Percentiles rank a stretch among this genome's conserved stretches.
phyloP scores from a whole-genome alignment of 2,888 invertebrate genomes.

The Eupithecia exiguata region DNA sequence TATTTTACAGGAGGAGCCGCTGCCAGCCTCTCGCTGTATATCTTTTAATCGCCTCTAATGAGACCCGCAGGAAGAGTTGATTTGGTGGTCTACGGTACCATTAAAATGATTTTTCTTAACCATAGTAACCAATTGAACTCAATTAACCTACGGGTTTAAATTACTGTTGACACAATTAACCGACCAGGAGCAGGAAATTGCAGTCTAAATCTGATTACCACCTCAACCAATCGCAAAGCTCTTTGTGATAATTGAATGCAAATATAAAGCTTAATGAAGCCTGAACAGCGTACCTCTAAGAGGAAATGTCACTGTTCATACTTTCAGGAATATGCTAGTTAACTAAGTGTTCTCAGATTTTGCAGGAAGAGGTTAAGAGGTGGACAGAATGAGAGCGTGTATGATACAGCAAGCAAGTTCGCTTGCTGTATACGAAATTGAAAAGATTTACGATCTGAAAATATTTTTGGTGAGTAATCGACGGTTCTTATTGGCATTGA shows the following conservation, averaged over 20 bases:
- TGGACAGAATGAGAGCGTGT: slow-evolving; percentile 29
- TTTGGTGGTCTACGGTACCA: no score
- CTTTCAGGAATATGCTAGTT: slow-evolving; percentile 43
- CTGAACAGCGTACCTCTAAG: slow-evolving; percentile 3
- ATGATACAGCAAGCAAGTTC: slow-evolving; percentile 27
- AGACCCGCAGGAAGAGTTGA: no score
- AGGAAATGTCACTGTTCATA: slow-evolving; percentile 40
- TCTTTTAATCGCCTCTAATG: no score
- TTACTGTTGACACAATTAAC: background rate
- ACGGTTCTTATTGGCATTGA: no score
- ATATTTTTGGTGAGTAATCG: no score
- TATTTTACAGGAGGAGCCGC: no score
- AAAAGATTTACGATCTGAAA: background rate
- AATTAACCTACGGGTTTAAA: background rate
- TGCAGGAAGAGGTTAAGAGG: slow-evolving; percentile 37
- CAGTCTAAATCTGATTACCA: slow-evolving; percentile 5
- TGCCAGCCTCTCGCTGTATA: no score
- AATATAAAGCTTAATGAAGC: slow-evolving; percentile 21
- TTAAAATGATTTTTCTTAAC: background rate
- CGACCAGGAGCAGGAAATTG: slow-evolving; percentile 10
- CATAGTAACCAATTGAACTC: background rate
- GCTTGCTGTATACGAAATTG: no score
- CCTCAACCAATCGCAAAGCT: background rate
- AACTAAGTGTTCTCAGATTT: slow-evolving; percentile 50
- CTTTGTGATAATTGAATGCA: slow-evolving; percentile 20